These are phyloP conservation scores for Pantherophis guttatus DNA, from an alignment of 2,113 vertebrate genomes.

Conservation along the genomic window DNA sequence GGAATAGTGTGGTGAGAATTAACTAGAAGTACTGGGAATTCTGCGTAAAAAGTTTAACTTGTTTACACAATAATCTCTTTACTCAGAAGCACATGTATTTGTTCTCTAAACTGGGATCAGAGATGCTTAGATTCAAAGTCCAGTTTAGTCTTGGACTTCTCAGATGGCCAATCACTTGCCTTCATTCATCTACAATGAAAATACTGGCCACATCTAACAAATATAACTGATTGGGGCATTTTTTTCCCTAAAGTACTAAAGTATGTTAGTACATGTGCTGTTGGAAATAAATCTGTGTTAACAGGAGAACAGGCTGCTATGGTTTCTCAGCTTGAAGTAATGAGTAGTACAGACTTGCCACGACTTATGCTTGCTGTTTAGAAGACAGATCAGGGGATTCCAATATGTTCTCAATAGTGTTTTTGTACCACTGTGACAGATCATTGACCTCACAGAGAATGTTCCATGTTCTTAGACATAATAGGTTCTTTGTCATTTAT, in stretches of 20 bases:
- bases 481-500: neutral
- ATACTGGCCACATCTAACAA: neutral
- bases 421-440: slow-evolving; percentile 10
- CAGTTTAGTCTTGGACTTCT: neutral
- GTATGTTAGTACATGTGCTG: neutral
- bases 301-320: neutral
- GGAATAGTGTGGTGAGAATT: neutral
- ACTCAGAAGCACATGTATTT: neutral
- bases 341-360: slow-evolving; percentile 7
- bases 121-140: neutral
- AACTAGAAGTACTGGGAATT: slow-evolving; percentile 16
- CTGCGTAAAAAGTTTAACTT: slow-evolving; percentile 6
- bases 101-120: neutral
- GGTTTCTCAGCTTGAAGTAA: slow-evolving; percentile 25
- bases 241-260: neutral
- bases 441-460: neutral
- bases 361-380: neutral
- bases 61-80: neutral
- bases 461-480: neutral
- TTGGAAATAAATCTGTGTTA: slow-evolving; percentile 9
- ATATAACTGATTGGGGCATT: neutral
- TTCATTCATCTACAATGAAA: neutral
- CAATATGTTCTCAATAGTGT: slow-evolving; percentile 6
- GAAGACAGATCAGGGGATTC: slow-evolving; percentile 4
- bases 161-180: neutral